Base-by-base conservation (phyloP, 2,797 vertebrate genomes). In the Muscicapa striata region DNA sequence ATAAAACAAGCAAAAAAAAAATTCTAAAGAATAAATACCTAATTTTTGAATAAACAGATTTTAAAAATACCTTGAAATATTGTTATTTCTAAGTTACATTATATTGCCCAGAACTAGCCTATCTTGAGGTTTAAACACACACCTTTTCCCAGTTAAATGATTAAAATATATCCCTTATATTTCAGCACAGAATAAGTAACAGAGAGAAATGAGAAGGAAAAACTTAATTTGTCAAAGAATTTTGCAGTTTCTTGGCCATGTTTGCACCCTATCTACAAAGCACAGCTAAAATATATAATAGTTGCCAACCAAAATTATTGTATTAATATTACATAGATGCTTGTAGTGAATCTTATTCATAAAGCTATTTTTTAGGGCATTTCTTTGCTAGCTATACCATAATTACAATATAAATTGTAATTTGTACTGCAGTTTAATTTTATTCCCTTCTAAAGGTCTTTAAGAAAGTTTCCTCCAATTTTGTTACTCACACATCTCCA, bases 141-240 rank as follows among this genome's bases (percentile, higher is more conserved):
- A 55, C 4, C 5, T 46, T 94, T 97, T 97, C 88, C 94, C 93
- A 81, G 72, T 90, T 90, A 84, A 81, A 40, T 48, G 83, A 72
- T 76, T 94, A 79, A 97, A 97, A 94, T 84, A 41, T 26, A 97
- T 43, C 48, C 93, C 88, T 97, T 95, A 38, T 97, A 97, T 90
- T 97, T 97, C 62, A 93, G 36, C 43, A 92, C 67, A 80, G 91
- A 74, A 49, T 46, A 95, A 57, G 64, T 29, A 92, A 89, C 40
- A 85, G 30, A 58, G 40, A 64, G 5, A 12, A 49, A 34, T 5
- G 5, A 4, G 26, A 88, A 54, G 20, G 30, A 52, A 78, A 78
- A 34, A 43, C 15, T 18, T 24, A 9, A 22, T 51, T 29, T 19
- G 5, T 17, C 4, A 11, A 70, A 67, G 22, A 70, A 46, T 52